Base-by-base conservation (phyloP, 2,113 vertebrate species). In the Rhynchopsitta pachyrhyncha region DNA sequence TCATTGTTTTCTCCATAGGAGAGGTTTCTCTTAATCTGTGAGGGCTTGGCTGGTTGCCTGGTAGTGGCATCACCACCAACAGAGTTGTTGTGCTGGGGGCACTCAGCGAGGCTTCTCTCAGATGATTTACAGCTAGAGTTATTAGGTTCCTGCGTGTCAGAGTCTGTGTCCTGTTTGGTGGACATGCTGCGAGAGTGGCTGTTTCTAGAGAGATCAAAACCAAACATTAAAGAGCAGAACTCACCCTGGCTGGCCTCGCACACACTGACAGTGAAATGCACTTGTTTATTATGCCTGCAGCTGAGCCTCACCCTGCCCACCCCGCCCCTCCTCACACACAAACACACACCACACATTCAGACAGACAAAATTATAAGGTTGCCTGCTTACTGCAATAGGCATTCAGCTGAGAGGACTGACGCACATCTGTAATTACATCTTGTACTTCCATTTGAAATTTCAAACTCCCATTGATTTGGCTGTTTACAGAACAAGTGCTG, bases 1-100 rank as follows among this genome's bases (percentile, higher is more conserved):
- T 99, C 99, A 74, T 98, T 98, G 95, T 98, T 99, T 95, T 99
- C 99, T 84, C 99, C 99, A 98, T 99, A 99, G 95, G 99, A 99
- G 97, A 99, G 99, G 95, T 99, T 99, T 98, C 98, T 99, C 91
- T 99, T 99, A 67, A 99, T 99, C 97, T 99, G 99, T 86, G 99
- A 99, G 97, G 98, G 99, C 91, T 99, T 99, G 96, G 99, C 98
- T 97, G 98, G 98, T 98, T 99, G 99, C 78, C 99, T 98, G 69
- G 97, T 89, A 42, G 98, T 96, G 66, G 97, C 97, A 49, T 98
- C 96, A 6, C 98, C 97, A 95, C 93, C 95, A 95, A 98, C 95
- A 3, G 98, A 98, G 97, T 99, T 99, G 94, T 99, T 98, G 96
- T 98, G 98, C 3, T 98, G 98, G 77, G 98, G 98, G 74, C 98